Conservation (phyloP, 2,888 invertebrate species). For the Erannis defoliaria region DNA sequence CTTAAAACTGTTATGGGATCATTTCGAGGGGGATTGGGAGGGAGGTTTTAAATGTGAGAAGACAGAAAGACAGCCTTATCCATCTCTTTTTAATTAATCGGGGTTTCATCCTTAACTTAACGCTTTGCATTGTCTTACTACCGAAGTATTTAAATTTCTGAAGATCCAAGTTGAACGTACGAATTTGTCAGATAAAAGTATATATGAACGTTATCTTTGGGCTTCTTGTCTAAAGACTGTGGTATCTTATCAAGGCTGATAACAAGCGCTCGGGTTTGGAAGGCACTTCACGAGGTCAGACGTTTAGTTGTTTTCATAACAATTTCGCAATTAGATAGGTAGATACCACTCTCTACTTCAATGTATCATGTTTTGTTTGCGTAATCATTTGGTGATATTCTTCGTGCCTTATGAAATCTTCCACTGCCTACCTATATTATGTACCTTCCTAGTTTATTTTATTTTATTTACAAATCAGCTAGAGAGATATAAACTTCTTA, state of each 20-base stretch:
- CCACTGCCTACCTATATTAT: no score
- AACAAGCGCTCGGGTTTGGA: constrained; percentile 58
- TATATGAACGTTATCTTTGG: constrained; percentile 62
- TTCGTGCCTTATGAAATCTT: no score
- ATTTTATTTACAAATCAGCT: no score
- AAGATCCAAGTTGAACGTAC: constrained; percentile 73
- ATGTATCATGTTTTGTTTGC: constrained; percentile 28
- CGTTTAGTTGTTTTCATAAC: constrained; percentile 53
- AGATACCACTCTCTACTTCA: constrained; percentile 3
- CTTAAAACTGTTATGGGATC: no score
- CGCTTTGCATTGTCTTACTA: no score
- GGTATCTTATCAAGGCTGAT: constrained; percentile 67
- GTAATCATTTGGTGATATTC: constrained; percentile 18
- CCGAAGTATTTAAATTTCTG: constrained; percentile 60
- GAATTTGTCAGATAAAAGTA: constrained; percentile 70
- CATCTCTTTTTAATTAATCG: no score
- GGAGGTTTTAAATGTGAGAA: no score
- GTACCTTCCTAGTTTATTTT: no score
- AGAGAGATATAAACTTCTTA: no score
- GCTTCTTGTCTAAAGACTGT: constrained; percentile 67
- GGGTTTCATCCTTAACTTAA: no score
- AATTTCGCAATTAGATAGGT: constrained; percentile 41
- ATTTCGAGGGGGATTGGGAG: no score
- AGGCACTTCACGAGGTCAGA: constrained; percentile 59
- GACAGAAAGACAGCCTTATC: no score